Percentiles rank a stretch among this genome's conserved stretches.
Conservation (phyloP, 92 coral and sea anemone species). For the Porites cylindrica region DNA sequence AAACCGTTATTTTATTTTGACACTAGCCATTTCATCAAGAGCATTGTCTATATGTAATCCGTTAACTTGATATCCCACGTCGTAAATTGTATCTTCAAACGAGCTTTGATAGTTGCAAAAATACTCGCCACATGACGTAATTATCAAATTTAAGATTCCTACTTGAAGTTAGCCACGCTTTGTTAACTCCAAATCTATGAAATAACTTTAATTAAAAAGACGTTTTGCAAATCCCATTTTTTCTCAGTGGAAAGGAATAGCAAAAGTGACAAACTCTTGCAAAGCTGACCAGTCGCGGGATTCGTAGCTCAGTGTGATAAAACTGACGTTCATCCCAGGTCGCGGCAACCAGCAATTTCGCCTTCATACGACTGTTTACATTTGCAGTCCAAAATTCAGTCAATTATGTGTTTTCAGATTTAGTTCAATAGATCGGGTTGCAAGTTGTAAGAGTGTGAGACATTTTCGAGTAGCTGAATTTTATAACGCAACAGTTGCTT, state of each 20-base stretch:
- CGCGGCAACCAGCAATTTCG: too few relatives aligned
- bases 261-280: not conserved
- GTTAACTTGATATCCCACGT: not conserved
- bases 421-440: too few relatives aligned
- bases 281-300: not conserved
- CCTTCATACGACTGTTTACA: too few relatives aligned
- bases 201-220: not conserved
- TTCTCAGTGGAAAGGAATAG: not conserved
- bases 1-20: not conserved
- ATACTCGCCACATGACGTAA: conserved; percentile 54
- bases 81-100: not conserved
- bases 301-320: too few relatives aligned
- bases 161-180: not conserved
- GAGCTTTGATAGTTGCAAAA: conserved; percentile 7
- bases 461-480: too few relatives aligned
- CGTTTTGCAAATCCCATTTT: not conserved
- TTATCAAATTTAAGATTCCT: not conserved
- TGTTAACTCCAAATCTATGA: not conserved
- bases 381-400: too few relatives aligned
- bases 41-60: not conserved
- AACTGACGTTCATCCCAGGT: too few relatives aligned
- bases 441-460: too few relatives aligned
- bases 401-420: too few relatives aligned
- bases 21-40: not conserved
- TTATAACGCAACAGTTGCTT: too few relatives aligned